Conservation (phyloP, 2,797 vertebrate species). For the Capromys pilorides region DNA sequence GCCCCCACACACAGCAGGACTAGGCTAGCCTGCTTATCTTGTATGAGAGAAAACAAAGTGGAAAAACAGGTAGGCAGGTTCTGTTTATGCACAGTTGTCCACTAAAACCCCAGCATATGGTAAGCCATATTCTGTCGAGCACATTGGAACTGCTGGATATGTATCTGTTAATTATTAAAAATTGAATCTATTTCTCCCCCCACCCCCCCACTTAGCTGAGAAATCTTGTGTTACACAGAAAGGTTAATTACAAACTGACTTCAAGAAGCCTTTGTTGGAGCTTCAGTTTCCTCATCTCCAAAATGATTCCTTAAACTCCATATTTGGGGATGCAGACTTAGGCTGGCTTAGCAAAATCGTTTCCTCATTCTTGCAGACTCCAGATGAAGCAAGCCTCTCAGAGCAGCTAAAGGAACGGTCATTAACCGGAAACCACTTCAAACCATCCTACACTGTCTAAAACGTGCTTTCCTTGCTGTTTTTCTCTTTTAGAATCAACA, state of each 20-base stretch:
- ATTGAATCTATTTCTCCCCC: not conserved
- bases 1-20: not conserved
- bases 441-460: not conserved
- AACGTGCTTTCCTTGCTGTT: not conserved
- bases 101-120: not conserved
- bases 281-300: slow-evolving; percentile 57
- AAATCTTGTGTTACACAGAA: slow-evolving; percentile 67
- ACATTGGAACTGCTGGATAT: not conserved
- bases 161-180: slow-evolving; percentile 62
- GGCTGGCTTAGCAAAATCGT: slow-evolving; percentile 26
- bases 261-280: slow-evolving; percentile 61
- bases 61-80: not conserved
- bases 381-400: not conserved
- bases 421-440: slow-evolving; percentile 58
- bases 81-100: not conserved
- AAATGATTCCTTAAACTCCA: slow-evolving; percentile 36
- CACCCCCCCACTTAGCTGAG: slow-evolving; percentile 23
- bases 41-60: not conserved
- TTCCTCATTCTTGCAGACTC: slow-evolving; percentile 35
- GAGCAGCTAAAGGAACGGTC: not conserved
- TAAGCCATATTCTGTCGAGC: not conserved
- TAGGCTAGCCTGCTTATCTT: not conserved
- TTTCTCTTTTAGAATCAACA: not conserved
- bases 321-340: slow-evolving; percentile 32
- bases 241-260: slow-evolving; percentile 63